Evolutionary conservation across 2,797 vertebrate genomes (phyloP).

Genomic region (Argya squamiceps): DNA sequence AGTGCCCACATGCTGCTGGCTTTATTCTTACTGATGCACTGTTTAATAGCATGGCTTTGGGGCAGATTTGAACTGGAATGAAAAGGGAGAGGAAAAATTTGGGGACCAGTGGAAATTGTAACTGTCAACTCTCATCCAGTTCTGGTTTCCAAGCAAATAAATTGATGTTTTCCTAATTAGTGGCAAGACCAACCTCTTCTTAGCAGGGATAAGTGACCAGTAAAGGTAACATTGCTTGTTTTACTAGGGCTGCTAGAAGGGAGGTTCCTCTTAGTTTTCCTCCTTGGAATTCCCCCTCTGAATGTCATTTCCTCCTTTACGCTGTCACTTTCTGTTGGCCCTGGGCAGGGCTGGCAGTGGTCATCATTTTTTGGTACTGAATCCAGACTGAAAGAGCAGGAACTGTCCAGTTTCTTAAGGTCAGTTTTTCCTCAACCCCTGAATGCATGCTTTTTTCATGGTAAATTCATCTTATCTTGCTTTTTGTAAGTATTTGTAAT

Average conservation of each 20-base stretch:
- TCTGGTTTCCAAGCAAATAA: background rate
- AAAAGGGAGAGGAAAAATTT: background rate
- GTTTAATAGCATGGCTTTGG: background rate
- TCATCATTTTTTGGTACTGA: background rate
- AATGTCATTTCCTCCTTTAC: background rate
- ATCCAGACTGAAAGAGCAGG: background rate
- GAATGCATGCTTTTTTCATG: background rate
- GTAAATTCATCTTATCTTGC: background rate
- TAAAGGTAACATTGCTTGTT: background rate
- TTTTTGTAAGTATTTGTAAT: background rate
- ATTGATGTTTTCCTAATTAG: background rate
- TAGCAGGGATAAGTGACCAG: background rate
- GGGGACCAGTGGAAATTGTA: background rate
- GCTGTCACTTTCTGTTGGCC: slow-evolving; percentile 16
- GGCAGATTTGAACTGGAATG: background rate
- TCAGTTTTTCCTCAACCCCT: slow-evolving; percentile 10
- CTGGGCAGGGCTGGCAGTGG: background rate
- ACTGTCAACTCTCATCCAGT: fast-evolving
- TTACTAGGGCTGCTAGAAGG: background rate
- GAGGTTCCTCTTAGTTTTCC: background rate
- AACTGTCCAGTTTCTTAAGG: background rate
- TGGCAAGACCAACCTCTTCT: background rate
- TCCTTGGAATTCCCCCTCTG: slow-evolving; percentile 37
- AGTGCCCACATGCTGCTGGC: background rate
- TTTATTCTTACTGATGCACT: background rate